phyloP scores from a whole-genome alignment of 2,888 invertebrate species.

The Agriopis marginaria region DNA sequence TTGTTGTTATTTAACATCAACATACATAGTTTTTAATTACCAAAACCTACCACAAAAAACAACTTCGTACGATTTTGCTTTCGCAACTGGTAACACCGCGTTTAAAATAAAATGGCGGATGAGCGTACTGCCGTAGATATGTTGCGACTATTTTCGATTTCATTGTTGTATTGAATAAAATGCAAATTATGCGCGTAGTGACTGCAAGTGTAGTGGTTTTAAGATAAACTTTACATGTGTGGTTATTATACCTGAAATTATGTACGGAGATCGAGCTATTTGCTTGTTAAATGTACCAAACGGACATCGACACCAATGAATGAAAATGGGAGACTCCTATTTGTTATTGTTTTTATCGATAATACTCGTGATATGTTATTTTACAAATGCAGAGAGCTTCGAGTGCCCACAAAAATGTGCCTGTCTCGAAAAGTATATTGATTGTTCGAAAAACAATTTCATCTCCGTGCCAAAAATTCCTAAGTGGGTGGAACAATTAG shows the following conservation, averaged over 20 bases:
- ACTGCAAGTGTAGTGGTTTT: constrained; percentile 60
- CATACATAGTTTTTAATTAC: not conserved
- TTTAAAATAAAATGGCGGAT: constrained; percentile 76
- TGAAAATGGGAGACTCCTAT: constrained; percentile 82
- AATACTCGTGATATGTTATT: constrained; percentile 64
- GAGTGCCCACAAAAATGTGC: constrained; percentile 90
- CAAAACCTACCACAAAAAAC: too few species aligned
- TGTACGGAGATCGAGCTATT: constrained; percentile 73
- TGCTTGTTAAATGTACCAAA: constrained; percentile 65
- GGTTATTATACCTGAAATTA: constrained; percentile 64
- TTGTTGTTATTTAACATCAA: too few species aligned
- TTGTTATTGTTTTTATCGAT: constrained; percentile 76
- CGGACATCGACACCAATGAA: constrained; percentile 74
- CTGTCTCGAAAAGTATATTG: constrained; percentile 91
- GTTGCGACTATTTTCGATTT: constrained; percentile 65
- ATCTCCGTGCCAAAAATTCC: constrained; percentile 91
- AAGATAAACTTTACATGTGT: constrained; percentile 55
- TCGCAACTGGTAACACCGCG: constrained; percentile 38
- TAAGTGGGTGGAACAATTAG: constrained; percentile 91
- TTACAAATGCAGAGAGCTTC: constrained; percentile 69
- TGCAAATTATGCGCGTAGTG: constrained; percentile 63
- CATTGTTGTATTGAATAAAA: constrained; percentile 59
- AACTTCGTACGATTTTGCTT: not conserved
- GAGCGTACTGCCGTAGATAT: constrained; percentile 68
- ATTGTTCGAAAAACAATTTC: constrained; percentile 91